Conservation (phyloP, 1,140 invertebrate genomes). For the Drosophila athabasca region DNA sequence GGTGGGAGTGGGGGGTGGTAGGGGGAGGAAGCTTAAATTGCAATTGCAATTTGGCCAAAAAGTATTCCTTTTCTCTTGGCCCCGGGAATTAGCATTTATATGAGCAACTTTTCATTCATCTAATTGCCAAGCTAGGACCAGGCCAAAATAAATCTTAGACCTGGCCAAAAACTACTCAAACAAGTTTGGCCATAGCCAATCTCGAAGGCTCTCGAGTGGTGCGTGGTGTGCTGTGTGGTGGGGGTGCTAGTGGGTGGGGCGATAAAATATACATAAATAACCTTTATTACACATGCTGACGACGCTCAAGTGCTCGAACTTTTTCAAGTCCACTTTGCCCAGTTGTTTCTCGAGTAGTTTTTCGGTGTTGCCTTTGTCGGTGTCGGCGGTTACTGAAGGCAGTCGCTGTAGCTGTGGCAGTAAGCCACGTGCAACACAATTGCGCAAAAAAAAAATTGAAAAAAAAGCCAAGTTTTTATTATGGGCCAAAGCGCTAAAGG, state of each 20-base stretch:
- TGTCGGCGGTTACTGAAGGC: too few species aligned
- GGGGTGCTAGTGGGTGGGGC: slow-evolving; percentile 14
- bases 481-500: slow-evolving; percentile 33
- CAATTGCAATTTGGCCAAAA: slow-evolving; percentile 56
- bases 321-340: slow-evolving; percentile 80
- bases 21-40: slow-evolving; percentile 9
- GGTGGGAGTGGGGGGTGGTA: too few species aligned
- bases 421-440: slow-evolving; percentile 28
- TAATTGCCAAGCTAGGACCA: slow-evolving; percentile 63
- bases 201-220: slow-evolving; percentile 7
- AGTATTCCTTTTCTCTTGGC: not conserved
- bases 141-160: slow-evolving; percentile 73
- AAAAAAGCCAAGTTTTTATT: slow-evolving; percentile 36
- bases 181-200: slow-evolving; percentile 44
- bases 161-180: slow-evolving; percentile 61
- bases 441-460: slow-evolving; percentile 1
- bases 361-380: slow-evolving; percentile 42
- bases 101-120: slow-evolving; percentile 73
- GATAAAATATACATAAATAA: slow-evolving; percentile 82
- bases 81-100: slow-evolving; percentile 72
- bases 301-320: slow-evolving; percentile 78
- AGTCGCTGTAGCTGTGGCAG: not conserved
- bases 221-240: slow-evolving; percentile 5
- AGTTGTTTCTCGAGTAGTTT: slow-evolving; percentile 77
- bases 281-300: slow-evolving; percentile 80